Conservation (phyloP, 2,888 invertebrate genomes). For the Rhaphigaster nebulosa region DNA sequence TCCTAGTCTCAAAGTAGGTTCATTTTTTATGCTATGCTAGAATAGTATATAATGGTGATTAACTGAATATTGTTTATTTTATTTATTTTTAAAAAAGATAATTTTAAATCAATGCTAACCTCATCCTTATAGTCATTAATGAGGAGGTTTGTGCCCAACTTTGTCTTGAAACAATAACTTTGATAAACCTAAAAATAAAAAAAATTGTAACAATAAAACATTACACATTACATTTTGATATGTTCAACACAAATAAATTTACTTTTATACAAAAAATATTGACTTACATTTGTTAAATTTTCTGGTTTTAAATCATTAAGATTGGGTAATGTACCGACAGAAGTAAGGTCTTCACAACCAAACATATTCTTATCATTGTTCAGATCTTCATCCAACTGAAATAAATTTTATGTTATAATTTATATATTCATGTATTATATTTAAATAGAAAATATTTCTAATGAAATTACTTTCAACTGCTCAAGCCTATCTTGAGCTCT, state of each 20-base stretch:
- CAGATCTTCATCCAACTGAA: conserved; percentile 40
- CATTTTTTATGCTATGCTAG: no score
- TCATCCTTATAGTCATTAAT: conserved; percentile 67
- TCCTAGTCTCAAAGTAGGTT: no score
- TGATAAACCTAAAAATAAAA: conserved; percentile 67
- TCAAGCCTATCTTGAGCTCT: conserved; percentile 22
- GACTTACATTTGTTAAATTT: conserved; percentile 66
- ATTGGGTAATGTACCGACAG: conserved; percentile 66
- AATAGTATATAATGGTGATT: no score
- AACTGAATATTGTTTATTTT: neutral
- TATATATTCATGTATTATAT: neutral
- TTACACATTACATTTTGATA: neutral
- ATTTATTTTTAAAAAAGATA: neutral
- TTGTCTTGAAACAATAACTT: conserved; percentile 68
- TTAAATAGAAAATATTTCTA: neutral
- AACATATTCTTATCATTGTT: conserved; percentile 29
- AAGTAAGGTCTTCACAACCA: conserved; percentile 64
- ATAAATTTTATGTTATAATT: neutral
- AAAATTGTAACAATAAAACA: neutral
- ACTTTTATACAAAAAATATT: neutral
- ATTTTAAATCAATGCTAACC: conserved; percentile 60
- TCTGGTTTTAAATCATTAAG: conserved; percentile 65
- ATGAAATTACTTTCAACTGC: conserved; percentile 52
- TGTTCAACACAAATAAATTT: neutral
- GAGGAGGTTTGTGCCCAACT: conserved; percentile 66